A percentile compares a stretch with the other conserved stretches of the same genome.
Conservation (phyloP, 2,797 vertebrate species). For the Poecilia picta region DNA sequence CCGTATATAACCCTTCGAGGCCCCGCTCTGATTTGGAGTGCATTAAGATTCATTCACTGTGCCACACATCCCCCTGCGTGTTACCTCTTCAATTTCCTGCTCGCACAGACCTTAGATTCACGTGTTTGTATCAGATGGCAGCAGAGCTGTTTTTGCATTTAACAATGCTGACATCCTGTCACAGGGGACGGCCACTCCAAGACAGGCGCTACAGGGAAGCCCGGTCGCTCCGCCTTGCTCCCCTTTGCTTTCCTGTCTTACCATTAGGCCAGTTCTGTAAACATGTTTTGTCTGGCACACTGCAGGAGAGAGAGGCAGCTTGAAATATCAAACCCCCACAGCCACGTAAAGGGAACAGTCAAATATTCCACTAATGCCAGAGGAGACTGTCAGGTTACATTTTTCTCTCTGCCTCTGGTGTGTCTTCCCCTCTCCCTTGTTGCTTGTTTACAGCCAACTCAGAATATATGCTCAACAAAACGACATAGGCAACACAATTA, state of each 20-base stretch:
- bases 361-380: slow-evolving; percentile 68
- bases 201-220: slow-evolving; percentile 29
- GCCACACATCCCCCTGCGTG: slow-evolving; percentile 61
- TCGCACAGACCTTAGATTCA: slow-evolving; percentile 62
- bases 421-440: slow-evolving; percentile 45
- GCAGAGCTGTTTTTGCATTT: slow-evolving; percentile 65
- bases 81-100: slow-evolving; percentile 71
- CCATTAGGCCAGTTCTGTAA: slow-evolving; percentile 56
- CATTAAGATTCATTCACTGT: slow-evolving; percentile 74
- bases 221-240: slow-evolving; percentile 29
- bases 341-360: slow-evolving; percentile 60
- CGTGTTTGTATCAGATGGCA: slow-evolving; percentile 69
- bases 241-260: slow-evolving; percentile 52
- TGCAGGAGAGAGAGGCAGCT: slow-evolving; percentile 54
- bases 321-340: slow-evolving; percentile 58
- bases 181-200: slow-evolving; percentile 50
- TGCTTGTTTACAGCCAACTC: slow-evolving; percentile 48
- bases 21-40: slow-evolving; percentile 73
- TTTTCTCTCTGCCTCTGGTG: slow-evolving; percentile 47
- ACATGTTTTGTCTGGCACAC: slow-evolving; percentile 64
- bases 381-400: slow-evolving; percentile 67
- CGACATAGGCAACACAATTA: slow-evolving; percentile 36
- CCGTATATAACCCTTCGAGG: slow-evolving; percentile 66
- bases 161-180: slow-evolving; percentile 75
- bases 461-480: slow-evolving; percentile 27